phyloP scores from a whole-genome alignment of 2,797 vertebrate genomes.

The Brachymystax lenok region DNA sequence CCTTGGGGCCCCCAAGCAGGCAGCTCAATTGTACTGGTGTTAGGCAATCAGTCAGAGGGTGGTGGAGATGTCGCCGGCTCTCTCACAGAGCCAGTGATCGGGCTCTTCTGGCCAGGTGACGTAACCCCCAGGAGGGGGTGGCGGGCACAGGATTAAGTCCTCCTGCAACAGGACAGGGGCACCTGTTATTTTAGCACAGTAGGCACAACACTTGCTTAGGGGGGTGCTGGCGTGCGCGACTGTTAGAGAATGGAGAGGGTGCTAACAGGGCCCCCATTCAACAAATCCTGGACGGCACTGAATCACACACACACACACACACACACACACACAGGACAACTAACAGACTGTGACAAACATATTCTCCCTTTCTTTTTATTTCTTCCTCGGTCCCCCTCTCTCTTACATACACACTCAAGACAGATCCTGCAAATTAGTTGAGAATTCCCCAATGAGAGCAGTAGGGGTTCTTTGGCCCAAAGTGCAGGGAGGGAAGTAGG shows the following conservation, averaged over 20 bases:
- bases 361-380: not conserved
- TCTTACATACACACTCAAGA: conserved; percentile 14
- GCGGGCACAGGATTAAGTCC: conserved; percentile 50
- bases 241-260: conserved; percentile 59
- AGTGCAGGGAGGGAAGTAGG: conserved; percentile 15
- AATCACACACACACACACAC: conserved; percentile 57
- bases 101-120: conserved; percentile 52
- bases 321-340: conserved; percentile 13
- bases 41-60: conserved; percentile 31
- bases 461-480: conserved; percentile 44
- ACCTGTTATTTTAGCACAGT: conserved; percentile 76
- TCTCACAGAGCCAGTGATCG: conserved; percentile 33
- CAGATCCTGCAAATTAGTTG: conserved; percentile 49
- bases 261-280: conserved; percentile 72
- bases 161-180: conserved; percentile 47
- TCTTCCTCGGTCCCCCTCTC: not conserved
- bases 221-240: conserved; percentile 60
- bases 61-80: conserved; percentile 44
- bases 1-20: conserved; percentile 14
- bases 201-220: conserved; percentile 70
- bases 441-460: conserved; percentile 39
- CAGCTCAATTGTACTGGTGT: not conserved
- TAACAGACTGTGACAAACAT: not conserved
- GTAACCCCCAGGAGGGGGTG: conserved; percentile 43
- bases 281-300: conserved; percentile 48